These are phyloP conservation scores for Apocrypta bakeri DNA, from an alignment of 1,140 invertebrate species.

Conservation along the genomic window DNA sequence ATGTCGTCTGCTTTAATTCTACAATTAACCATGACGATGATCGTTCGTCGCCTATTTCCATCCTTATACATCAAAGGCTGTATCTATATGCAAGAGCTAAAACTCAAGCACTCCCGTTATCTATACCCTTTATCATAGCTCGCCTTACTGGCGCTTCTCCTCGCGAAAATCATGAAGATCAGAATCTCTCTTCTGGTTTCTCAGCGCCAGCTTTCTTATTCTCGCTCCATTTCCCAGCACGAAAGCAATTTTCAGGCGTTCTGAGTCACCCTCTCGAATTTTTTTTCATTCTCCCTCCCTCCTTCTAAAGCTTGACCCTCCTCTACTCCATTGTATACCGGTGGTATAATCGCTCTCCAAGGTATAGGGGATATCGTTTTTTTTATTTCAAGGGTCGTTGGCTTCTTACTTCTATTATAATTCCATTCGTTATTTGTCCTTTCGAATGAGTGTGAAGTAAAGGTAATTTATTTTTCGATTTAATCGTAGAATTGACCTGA, in stretches of 20 bases:
- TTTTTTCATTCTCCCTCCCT: background rate
- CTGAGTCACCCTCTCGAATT: background rate
- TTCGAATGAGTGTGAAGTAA: background rate
- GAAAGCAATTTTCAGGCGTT: slow-evolving; percentile 34
- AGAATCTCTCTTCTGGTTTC: background rate
- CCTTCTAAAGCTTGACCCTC: background rate
- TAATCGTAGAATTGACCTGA: background rate
- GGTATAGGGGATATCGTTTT: background rate
- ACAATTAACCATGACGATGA: background rate
- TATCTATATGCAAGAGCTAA: background rate
- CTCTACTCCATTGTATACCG: background rate
- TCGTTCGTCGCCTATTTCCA: background rate
- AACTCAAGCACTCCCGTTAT: slow-evolving; percentile 26
- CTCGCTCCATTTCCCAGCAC: background rate
- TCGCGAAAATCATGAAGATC: slow-evolving; percentile 18
- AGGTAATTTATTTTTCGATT: background rate
- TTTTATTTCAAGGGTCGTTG: background rate
- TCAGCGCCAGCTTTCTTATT: slow-evolving; percentile 7
- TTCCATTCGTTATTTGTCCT: background rate
- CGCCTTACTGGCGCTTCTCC: background rate
- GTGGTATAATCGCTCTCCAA: background rate
- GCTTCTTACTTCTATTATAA: background rate
- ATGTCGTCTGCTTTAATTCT: background rate
- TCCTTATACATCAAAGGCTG: background rate
- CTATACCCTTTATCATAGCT: slow-evolving; percentile 41